A percentile compares a stretch with the other conserved stretches of the same genome.
Conservation (phyloP, 2,113 vertebrate genomes). For the Pollimyrus isidori region DNA sequence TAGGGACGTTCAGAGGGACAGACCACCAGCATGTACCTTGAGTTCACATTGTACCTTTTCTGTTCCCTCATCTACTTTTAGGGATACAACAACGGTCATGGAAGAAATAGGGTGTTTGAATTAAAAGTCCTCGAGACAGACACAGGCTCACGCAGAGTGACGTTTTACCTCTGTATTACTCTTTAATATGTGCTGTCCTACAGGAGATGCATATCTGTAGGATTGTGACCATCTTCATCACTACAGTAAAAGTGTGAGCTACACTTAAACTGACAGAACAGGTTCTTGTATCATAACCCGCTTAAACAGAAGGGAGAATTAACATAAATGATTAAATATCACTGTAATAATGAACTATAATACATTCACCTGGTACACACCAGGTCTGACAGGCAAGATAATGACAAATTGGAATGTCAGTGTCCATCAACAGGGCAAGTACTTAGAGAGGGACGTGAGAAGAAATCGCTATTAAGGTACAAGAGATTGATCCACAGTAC, state of each 20-base stretch:
- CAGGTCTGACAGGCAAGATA: not conserved
- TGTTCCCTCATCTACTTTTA: conserved; percentile 1
- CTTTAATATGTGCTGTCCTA: not conserved
- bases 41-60: not conserved
- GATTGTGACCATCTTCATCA: not conserved
- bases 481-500: not conserved
- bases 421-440: not conserved
- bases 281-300: not conserved
- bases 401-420: not conserved
- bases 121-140: not conserved
- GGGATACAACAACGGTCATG: not conserved
- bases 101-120: not conserved
- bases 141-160: not conserved
- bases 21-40: conserved; percentile 1
- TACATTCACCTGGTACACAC: not conserved
- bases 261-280: not conserved
- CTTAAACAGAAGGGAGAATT: not conserved
- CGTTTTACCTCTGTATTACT: not conserved
- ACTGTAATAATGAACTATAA: not conserved
- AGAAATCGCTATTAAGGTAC: not conserved
- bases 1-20: not conserved
- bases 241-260: not conserved
- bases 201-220: not conserved
- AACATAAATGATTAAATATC: not conserved
- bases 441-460: not conserved